Evolutionary conservation across 2,113 vertebrate genomes (phyloP).

Genomic region (Brachyhypopomus occidentalis): DNA sequence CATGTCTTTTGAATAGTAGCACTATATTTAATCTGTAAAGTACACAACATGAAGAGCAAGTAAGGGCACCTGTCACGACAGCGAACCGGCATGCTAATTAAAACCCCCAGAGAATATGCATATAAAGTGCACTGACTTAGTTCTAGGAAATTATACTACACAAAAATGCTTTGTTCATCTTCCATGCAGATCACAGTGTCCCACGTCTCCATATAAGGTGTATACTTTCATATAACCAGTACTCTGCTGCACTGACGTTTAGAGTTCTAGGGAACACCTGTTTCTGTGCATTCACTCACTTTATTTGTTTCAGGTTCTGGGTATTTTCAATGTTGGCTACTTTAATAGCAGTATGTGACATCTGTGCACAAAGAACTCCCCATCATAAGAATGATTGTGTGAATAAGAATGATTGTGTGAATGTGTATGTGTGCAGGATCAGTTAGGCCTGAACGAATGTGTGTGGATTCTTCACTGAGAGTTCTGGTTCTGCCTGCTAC

Average conservation of each 20-base stretch:
- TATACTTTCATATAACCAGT: not conserved
- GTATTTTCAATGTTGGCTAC: conserved; percentile 65
- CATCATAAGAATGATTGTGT: no score
- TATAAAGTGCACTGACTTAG: no score
- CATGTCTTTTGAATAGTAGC: no score
- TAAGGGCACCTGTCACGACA: no score
- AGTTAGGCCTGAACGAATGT: not conserved
- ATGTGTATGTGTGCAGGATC: conserved; percentile 16
- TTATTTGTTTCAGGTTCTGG: conserved; percentile 54
- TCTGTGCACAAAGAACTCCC: conserved; percentile 64
- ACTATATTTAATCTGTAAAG: not conserved
- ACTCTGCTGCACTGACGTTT: not conserved
- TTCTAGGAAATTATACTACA: no score
- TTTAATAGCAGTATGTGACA: conserved; percentile 55
- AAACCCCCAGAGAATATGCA: no score
- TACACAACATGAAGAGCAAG: not conserved
- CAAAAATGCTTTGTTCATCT: no score
- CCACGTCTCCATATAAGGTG: conserved; percentile 10
- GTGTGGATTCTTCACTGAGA: no score
- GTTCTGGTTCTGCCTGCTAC: no score
- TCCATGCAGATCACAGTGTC: not conserved
- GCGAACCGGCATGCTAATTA: no score
- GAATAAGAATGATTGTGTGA: conserved; percentile 34
- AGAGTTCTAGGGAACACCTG: conserved; percentile 66
- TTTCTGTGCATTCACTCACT: conserved; percentile 63